These are phyloP conservation scores for Nyctibius grandis DNA, from an alignment of 2,797 vertebrate genomes.

Conservation along the genomic window DNA sequence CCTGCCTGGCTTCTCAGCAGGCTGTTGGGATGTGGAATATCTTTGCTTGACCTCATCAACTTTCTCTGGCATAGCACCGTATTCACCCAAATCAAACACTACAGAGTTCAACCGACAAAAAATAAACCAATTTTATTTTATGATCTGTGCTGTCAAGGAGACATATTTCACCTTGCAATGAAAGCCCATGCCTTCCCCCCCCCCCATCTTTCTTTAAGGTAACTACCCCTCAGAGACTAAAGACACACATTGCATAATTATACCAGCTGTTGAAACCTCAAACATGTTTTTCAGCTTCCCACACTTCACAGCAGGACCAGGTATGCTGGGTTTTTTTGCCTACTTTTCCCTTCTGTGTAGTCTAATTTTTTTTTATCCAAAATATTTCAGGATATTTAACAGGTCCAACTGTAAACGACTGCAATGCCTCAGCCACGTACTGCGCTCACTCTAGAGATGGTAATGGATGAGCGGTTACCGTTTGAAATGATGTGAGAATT, in stretches of 20 bases:
- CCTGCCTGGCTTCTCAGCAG: background rate
- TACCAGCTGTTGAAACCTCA: background rate
- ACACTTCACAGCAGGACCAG: background rate
- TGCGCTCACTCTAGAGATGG: background rate
- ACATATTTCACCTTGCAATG: background rate
- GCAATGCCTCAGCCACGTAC: background rate
- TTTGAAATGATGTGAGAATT: constrained; percentile 11
- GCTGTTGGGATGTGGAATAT: background rate
- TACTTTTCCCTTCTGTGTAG: background rate
- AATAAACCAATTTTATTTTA: background rate
- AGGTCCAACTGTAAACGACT: background rate
- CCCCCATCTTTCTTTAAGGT: background rate
- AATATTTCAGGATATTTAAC: background rate
- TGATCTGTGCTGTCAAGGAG: background rate
- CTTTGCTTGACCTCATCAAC: background rate
- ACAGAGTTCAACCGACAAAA: background rate
- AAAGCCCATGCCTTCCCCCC: background rate
- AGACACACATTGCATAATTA: background rate
- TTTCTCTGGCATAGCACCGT: background rate
- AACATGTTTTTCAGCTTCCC: background rate
- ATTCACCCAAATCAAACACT: background rate
- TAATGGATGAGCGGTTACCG: background rate
- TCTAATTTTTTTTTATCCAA: background rate
- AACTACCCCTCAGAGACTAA: background rate
- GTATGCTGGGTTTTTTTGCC: background rate